Evolutionary conservation across 2,113 vertebrate species (phyloP).

Genomic region (Mugil cephalus): DNA sequence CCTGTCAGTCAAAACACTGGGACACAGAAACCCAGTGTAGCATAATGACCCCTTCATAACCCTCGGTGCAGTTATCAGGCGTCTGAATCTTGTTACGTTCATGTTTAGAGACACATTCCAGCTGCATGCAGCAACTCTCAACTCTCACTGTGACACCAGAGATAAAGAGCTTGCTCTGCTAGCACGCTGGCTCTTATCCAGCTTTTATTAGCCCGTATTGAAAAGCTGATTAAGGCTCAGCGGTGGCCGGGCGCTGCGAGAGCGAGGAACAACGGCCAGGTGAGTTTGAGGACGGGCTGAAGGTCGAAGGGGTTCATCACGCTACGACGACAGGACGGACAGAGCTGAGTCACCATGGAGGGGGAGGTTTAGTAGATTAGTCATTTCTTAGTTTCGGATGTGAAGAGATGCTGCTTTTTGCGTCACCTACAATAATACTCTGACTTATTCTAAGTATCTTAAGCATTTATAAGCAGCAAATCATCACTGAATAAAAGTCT

Average conservation of each 20-base stretch:
- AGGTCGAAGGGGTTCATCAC: slow-evolving; percentile 48
- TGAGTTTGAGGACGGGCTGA: slow-evolving; percentile 50
- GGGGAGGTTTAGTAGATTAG: no score
- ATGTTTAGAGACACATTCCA: not conserved
- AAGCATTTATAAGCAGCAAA: slow-evolving; percentile 8
- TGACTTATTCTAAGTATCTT: not conserved
- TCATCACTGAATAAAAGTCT: not conserved
- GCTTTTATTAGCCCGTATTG: slow-evolving; percentile 72
- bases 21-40: not conserved
- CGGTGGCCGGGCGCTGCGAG: slow-evolving; percentile 40
- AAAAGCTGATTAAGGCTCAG: slow-evolving; percentile 81
- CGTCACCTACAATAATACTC: no score
- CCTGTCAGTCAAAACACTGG: not conserved
- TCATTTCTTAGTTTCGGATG: no score
- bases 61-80: not conserved
- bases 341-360: slow-evolving; percentile 22
- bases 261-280: slow-evolving; percentile 31
- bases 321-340: slow-evolving; percentile 1
- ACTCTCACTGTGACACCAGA: slow-evolving; percentile 4
- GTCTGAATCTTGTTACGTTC: not conserved
- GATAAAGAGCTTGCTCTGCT: slow-evolving; percentile 67
- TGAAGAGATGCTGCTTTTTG: no score
- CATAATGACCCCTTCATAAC: not conserved
- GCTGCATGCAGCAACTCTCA: slow-evolving; percentile 7
- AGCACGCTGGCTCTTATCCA: slow-evolving; percentile 67